Base-by-base conservation (phyloP, 2,888 invertebrate species). In the Diplolepis rosae region DNA sequence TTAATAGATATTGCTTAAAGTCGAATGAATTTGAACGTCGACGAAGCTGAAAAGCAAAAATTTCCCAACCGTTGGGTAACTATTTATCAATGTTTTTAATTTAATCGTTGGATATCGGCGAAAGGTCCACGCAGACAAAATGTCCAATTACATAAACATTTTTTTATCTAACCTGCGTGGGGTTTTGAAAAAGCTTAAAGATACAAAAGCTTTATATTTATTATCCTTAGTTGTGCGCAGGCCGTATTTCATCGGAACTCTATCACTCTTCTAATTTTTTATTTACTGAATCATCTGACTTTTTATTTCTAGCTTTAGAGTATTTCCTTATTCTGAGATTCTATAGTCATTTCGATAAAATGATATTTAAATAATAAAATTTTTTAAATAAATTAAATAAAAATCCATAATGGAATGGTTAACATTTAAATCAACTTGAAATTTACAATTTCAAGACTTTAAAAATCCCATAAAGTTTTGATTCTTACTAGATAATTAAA, bases 1-100 rank as follows among this genome's bases (percentile, higher is more conserved):
- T 61, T 61, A 61, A 39, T 61, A 61, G 39, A 61, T 61, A 61
- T 39, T 61, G 61, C 61, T 61, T 61, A 61, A 50, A 61, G 61
- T 61, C 24, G 61, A 61, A 61, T 61, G n/a, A 35, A 61, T 18
- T 61, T 35, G 24, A 61, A 39, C 24, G 39, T 35, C 39, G 35
- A 61, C 61, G 61, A 61, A 39, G 39, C 61, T 61, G 39, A 61
- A 39, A 61, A 61, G 61, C 61, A 61, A 61, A n/a, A 39, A 61
- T 24, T 13, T 61, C 61, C 35, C 24, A 61, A 61, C 32, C 18
- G 32, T 35, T 56, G 56, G 56, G 35, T 22, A 11, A 54, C 18
- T 15, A 39, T 61, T 39, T 61, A 61, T 61, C n/a, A 32, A 24
- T 39, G 6, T 61, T 39, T 61, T 35, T 18, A 13, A 5, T 56